Percentiles rank a stretch among this genome's conserved stretches.
These are phyloP conservation scores for Macheiramphus alcinus DNA, from an alignment of 2,113 vertebrate species.

Conservation along the genomic window DNA sequence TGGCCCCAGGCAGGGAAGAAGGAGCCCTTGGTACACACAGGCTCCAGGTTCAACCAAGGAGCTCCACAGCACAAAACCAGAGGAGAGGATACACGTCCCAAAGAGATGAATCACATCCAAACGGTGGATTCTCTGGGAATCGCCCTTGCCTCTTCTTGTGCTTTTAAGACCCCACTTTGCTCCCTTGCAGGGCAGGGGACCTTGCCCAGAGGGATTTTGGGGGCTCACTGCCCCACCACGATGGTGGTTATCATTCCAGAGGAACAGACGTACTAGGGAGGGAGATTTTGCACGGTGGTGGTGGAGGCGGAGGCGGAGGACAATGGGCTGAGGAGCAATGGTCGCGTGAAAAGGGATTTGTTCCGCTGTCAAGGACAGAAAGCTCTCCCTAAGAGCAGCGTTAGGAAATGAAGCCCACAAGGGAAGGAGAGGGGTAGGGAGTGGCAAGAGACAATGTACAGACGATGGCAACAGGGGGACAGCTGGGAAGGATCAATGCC, in stretches of 20 bases:
- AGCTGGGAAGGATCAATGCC: background rate
- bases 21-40: background rate
- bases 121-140: background rate
- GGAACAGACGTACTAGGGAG: background rate
- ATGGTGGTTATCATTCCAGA: constrained; percentile 30
- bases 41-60: background rate
- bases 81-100: background rate
- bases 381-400: constrained; percentile 39
- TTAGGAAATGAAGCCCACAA: constrained; percentile 43
- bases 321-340: background rate
- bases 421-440: constrained; percentile 1
- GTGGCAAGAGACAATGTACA: rapidly evolving
- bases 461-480: background rate
- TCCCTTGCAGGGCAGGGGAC: background rate
- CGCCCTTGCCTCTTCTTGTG: background rate
- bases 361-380: constrained; percentile 71
- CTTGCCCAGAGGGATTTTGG: background rate
- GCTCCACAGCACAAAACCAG: background rate
- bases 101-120: background rate
- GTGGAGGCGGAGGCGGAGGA: background rate
- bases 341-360: constrained; percentile 74
- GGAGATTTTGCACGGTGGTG: background rate
- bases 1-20: background rate
- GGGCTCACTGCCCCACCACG: background rate
- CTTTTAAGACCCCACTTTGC: background rate